Evolutionary conservation across 1,140 invertebrate genomes (phyloP).

Genomic region (Schlechtendalia chinensis): DNA sequence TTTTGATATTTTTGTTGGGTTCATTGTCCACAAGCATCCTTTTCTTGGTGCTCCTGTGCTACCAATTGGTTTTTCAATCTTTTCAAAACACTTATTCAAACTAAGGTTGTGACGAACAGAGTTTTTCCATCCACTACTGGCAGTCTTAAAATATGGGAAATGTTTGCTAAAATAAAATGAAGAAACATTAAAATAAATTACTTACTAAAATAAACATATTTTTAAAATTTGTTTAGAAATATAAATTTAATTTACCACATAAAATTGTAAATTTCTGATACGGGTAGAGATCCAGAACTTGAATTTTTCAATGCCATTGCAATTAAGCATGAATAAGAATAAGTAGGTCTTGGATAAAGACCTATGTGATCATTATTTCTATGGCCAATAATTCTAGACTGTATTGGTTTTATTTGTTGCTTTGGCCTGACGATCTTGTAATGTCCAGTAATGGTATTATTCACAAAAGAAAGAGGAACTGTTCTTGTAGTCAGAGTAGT

Average conservation of each 20-base stretch:
- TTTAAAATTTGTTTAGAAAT: neutral
- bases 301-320: constrained; percentile 97
- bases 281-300: constrained; percentile 86
- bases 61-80: constrained; percentile 89
- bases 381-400: constrained; percentile 16
- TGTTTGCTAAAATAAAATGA: constrained; percentile 76
- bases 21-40: constrained; percentile 94
- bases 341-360: constrained; percentile 90
- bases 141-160: constrained; percentile 96
- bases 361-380: constrained; percentile 20
- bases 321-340: constrained; percentile 96
- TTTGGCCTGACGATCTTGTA: constrained; percentile 40
- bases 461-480: constrained; percentile 47
- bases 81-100: constrained; percentile 96
- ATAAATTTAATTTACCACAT: constrained; percentile 72
- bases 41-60: constrained; percentile 74
- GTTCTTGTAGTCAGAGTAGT: constrained; percentile 38
- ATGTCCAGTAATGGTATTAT: constrained; percentile 28
- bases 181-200: neutral
- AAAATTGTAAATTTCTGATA: constrained; percentile 98
- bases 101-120: constrained; percentile 94
- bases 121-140: constrained; percentile 97
- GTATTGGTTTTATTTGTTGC: constrained; percentile 47
- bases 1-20: constrained; percentile 88
- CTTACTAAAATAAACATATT: neutral